Evolutionary conservation across 1,140 invertebrate species (phyloP).

Genomic region (Atta cephalotes): DNA sequence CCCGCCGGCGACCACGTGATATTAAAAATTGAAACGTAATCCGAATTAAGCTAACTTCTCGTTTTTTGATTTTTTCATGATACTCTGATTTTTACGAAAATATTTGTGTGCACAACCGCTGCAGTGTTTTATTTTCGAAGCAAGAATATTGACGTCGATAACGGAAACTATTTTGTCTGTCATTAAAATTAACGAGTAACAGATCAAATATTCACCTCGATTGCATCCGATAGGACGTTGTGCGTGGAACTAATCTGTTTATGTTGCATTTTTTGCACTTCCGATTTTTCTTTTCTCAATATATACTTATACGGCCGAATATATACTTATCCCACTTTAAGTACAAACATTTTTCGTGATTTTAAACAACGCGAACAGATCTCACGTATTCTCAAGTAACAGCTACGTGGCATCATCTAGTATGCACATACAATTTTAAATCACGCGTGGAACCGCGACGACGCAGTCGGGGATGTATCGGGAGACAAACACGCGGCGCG

Average conservation of each 20-base stretch:
- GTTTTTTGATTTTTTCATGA: too few species aligned
- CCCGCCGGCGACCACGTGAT: constrained; percentile 25
- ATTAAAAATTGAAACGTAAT: background rate
- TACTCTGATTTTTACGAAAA: too few species aligned
- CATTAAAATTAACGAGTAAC: background rate
- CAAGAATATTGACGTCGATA: background rate
- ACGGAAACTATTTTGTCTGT: background rate
- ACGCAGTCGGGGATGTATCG: background rate
- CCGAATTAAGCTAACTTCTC: background rate
- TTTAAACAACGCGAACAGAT: too few species aligned
- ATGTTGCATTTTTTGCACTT: too few species aligned
- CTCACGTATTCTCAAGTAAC: background rate
- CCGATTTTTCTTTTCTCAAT: too few species aligned
- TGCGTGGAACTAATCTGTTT: background rate
- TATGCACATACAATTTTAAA: constrained; percentile 23
- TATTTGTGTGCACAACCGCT: background rate
- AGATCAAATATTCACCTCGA: background rate
- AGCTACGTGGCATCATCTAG: background rate
- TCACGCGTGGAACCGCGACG: background rate
- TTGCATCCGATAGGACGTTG: background rate
- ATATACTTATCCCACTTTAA: too few species aligned
- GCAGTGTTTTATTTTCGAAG: background rate
- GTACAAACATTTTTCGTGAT: too few species aligned
- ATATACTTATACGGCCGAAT: too few species aligned
- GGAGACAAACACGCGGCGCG: too few species aligned